Evolutionary conservation across 2,888 invertebrate genomes (phyloP).

Genomic region (Microctonus hyperodae): DNA sequence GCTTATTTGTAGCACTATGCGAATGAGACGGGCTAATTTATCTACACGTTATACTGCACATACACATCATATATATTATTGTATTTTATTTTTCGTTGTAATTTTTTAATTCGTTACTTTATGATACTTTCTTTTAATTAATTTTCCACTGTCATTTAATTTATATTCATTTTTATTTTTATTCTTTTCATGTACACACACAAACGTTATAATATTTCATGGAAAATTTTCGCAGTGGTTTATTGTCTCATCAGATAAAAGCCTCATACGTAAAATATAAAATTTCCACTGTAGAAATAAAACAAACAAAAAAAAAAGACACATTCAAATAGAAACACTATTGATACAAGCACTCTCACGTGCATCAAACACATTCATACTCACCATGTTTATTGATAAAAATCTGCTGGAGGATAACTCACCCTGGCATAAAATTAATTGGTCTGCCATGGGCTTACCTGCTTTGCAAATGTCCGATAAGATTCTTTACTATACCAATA

Average conservation of each 20-base stretch:
- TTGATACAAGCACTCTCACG: slow-evolving; percentile 7
- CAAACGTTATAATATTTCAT: too few relatives aligned
- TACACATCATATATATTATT: not conserved
- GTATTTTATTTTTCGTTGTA: not conserved
- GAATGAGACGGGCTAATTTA: too few relatives aligned
- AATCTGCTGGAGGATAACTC: slow-evolving; percentile 26
- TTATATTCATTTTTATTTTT: not conserved
- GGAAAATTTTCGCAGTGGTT: too few relatives aligned
- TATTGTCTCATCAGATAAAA: too few relatives aligned
- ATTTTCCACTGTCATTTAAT: not conserved
- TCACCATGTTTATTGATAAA: slow-evolving; percentile 25
- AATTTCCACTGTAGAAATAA: too few relatives aligned
- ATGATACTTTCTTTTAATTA: not conserved
- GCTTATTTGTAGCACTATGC: slow-evolving; percentile 3
- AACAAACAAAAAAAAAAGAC: not conserved
- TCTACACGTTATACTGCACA: too few relatives aligned
- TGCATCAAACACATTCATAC: slow-evolving; percentile 30
- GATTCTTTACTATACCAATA: slow-evolving; percentile 20
- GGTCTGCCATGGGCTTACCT: slow-evolving; percentile 20
- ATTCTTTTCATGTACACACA: not conserved
- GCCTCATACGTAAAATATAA: too few relatives aligned
- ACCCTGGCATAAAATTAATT: slow-evolving; percentile 31
- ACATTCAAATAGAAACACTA: not conserved
- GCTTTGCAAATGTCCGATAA: slow-evolving; percentile 30
- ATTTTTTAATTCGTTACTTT: slow-evolving; percentile 1